Base-by-base conservation (phyloP, 2,888 invertebrate species). In the Mycalesis mineus region DNA sequence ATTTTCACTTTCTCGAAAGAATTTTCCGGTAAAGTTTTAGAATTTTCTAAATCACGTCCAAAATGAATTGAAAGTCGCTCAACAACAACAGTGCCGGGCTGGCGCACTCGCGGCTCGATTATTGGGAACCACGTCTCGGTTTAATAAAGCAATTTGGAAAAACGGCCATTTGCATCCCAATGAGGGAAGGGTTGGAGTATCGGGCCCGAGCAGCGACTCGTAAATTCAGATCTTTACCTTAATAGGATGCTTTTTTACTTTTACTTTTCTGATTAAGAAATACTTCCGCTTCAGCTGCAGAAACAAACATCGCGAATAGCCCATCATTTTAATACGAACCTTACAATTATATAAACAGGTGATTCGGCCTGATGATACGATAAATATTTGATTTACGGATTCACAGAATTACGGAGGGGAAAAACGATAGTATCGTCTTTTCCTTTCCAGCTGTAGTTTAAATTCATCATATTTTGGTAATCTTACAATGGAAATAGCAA, bases 71-170 rank as follows among this genome's bases (percentile, higher is more conserved):
- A 14, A 45, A 44, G 28, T 44, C 45, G 13, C 14, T 13, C 1
- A 31, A 29, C n/a, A 45, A 29, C 29, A 9, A 8, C 8, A 44
- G 14, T 9, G 0, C 29, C 29, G 29, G 22, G 54, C 56, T 52
- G 49, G 54, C 47, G 56, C 55, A 55, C 54, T 59, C 61, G 49
- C 50, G 53, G 44, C 60, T 63, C 66, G 61, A 65, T 66, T 83
- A 86, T 84, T 82, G 82, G 78, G 70, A 78, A 79, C 82, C 85
- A 84, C 83, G 84, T 82, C 83, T 78, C 80, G 75, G 80, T 86
- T 85, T 84, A 85, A 85, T 86, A 83, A 85, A 86, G 84, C 80
- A 83, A 86, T 86, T 86, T 84, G 80, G 80, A 81, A 84, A 84
- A 84, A 83, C 72, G 73, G 65, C 80, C 77, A 84, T 86, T 87